Conservation (phyloP, 2,888 invertebrate species). For the Bruchidius siliquastri region DNA sequence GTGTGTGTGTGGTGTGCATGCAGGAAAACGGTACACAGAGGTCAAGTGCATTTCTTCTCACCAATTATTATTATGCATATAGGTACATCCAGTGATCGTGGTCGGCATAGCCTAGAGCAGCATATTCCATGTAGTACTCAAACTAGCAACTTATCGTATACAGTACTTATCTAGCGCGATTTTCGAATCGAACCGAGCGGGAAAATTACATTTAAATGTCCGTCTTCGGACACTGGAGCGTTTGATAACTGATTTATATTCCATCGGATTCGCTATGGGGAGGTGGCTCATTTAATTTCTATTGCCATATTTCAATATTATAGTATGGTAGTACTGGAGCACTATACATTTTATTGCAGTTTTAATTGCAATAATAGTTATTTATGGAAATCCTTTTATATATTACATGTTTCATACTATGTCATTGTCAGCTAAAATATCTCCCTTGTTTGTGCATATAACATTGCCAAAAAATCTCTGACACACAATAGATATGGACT, state of each 20-base stretch:
- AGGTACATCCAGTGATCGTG: background rate
- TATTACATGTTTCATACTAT: too few relatives aligned
- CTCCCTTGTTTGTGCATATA: too few relatives aligned
- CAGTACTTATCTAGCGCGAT: background rate
- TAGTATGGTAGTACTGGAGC: background rate
- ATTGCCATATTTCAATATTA: constrained; percentile 3
- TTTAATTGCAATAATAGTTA: too few relatives aligned
- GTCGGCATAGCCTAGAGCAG: background rate
- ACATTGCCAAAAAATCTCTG: too few relatives aligned
- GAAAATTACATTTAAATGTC: constrained; percentile 3
- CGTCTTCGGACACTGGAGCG: background rate
- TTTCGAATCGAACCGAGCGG: background rate
- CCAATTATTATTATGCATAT: background rate
- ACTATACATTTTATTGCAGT: background rate
- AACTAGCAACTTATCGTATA: background rate
- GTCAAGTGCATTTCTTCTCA: background rate
- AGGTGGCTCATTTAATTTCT: constrained; percentile 1
- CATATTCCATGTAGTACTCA: background rate
- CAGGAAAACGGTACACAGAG: background rate
- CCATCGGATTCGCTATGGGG: background rate
- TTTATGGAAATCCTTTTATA: too few relatives aligned
- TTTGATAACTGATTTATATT: constrained; percentile 5
- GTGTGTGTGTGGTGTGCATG: background rate
- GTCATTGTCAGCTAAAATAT: too few relatives aligned
- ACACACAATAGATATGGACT: too few relatives aligned